Evolutionary conservation across 2,113 vertebrate genomes (phyloP).

Genomic region (Micromys minutus): DNA sequence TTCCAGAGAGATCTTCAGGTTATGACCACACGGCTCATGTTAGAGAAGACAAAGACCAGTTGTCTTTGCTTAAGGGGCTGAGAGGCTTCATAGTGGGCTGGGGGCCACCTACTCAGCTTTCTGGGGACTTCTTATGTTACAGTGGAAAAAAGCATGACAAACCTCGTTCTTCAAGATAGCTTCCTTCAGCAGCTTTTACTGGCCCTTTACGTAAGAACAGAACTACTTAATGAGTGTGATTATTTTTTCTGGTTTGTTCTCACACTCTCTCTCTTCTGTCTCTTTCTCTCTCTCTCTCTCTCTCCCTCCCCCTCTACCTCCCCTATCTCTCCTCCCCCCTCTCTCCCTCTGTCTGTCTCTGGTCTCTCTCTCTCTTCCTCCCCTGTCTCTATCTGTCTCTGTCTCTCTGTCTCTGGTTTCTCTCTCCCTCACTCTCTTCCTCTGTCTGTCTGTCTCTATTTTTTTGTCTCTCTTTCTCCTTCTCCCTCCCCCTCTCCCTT

Average conservation of each 20-base stretch:
- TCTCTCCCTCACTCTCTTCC: too few relatives aligned
- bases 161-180: not conserved
- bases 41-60: not conserved
- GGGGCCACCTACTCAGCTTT: not conserved
- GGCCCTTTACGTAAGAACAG: not conserved
- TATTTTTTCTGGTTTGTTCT: not conserved
- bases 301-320: not conserved
- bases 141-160: not conserved
- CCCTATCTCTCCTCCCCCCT: too few relatives aligned
- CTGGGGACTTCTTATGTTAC: not conserved
- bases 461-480: not conserved
- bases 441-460: not conserved
- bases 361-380: rapidly evolving
- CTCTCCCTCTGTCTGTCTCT: not conserved
- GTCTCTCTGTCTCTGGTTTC: not conserved
- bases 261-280: not conserved
- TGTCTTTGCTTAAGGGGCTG: not conserved
- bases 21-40: not conserved
- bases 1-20: not conserved
- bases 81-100: not conserved
- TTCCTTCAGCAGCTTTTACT: not conserved
- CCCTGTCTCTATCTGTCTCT: not conserved
- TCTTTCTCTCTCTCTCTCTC: not conserved
- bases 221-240: not conserved
- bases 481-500: not conserved